phyloP scores from a whole-genome alignment of 2,888 invertebrate genomes.

The Amblyjoppa proteus region DNA sequence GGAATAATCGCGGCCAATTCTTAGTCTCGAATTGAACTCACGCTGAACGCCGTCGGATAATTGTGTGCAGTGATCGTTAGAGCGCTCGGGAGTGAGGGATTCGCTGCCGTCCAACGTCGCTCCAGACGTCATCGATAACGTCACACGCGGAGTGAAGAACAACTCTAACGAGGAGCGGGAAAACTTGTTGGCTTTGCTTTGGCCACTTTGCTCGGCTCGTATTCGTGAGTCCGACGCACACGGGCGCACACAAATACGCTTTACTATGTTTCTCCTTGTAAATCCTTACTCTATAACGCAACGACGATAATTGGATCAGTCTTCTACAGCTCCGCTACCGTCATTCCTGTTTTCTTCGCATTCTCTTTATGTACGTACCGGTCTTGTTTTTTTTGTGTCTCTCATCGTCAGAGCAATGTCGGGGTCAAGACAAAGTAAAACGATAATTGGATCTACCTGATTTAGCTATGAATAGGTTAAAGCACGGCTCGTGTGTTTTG shows the following conservation, averaged over 20 bases:
- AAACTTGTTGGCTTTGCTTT: constrained; percentile 23
- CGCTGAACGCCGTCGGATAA: constrained; percentile 48
- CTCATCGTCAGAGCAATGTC: constrained; percentile 42
- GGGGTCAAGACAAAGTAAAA: constrained; percentile 55
- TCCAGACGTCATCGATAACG: constrained; percentile 61
- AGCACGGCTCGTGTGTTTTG: not conserved
- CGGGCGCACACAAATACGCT: not conserved
- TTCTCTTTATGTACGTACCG: not conserved
- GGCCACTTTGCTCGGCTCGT: constrained; percentile 13
- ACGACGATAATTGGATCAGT: constrained; percentile 46
- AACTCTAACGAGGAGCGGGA: constrained; percentile 7
- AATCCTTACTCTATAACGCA: constrained; percentile 12
- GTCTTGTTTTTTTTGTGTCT: not conserved
- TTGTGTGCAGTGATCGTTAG: constrained; percentile 28
- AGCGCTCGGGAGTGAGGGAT: not conserved
- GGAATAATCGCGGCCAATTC: not conserved
- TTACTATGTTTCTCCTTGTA: constrained; percentile 36
- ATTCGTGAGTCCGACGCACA: not conserved
- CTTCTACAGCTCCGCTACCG: not conserved
- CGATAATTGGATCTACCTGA: constrained; percentile 57
- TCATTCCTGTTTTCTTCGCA: not conserved
- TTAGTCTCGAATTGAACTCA: constrained; percentile 37
- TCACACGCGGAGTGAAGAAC: constrained; percentile 29
- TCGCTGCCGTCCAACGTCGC: constrained; percentile 27
- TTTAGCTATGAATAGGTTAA: constrained; percentile 19